Evolutionary conservation across 2,113 vertebrate genomes (phyloP), one percentile per base, ranked within the genome.

Genomic region (Morone saxatilis): DNA sequence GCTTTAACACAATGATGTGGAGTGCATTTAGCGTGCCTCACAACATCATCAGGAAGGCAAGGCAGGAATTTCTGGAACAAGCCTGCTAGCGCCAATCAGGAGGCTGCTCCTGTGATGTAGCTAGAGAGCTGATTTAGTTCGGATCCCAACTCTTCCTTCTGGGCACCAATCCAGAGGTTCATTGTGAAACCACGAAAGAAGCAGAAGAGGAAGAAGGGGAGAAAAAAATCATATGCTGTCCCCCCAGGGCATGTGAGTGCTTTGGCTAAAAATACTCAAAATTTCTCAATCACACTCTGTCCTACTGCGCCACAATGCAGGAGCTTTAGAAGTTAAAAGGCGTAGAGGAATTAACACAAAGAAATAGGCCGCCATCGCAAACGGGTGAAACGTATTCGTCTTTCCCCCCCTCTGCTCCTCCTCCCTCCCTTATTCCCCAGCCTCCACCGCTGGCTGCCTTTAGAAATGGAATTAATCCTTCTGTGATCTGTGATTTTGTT

Each of bases 231-330:
- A 89, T 84, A 75, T 73, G 79, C 67, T 83, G 84, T 91, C 88
- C 89, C 92, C 90, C 85, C 71, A 7, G 91, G 93, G 84, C 40
- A 56, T 88, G 73, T 38, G 80, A 91, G 63, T 70, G 85, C 83
- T 83, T 71, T 25, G 43, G 86, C 92, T 94, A 93, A 93, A 95
- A 95, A 96, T 95, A 94, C 71, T 56, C 77, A 68, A 77, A 87
- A 92, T 94, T 93, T 94, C 93, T 94, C 93, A 93, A 93, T 95
- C 93, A 91, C 71, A 38, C 87, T 88, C 80, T 79, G 82, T 90
- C 78, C 92, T 86, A 61, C 76, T 82, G 73, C 38, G 53, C 74
- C 92, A 90, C 88, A 89, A 87, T 56, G 78, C 80, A 80, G 59
- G 61, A 88, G 88, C 92, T 82, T 90, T 67, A 66, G 72, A 81